Percentiles rank a stretch among this genome's conserved stretches.
phyloP scores from a whole-genome alignment of 1,140 invertebrate genomes.

The Lucilia sericata region DNA sequence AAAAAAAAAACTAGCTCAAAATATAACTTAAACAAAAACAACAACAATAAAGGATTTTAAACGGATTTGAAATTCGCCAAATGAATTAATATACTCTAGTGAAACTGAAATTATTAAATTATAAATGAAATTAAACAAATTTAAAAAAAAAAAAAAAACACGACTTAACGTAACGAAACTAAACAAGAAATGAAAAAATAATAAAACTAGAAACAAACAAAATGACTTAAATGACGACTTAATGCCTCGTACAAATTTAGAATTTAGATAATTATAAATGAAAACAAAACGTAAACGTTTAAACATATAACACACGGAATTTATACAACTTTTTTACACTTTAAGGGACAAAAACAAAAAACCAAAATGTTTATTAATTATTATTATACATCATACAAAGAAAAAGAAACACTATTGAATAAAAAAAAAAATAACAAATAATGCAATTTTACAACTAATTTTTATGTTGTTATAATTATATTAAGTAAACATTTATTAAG shows the following conservation, averaged over 20 bases:
- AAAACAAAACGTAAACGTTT: not conserved
- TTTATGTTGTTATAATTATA: not conserved
- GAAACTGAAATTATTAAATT: constrained; percentile 17
- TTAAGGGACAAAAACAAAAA: not conserved
- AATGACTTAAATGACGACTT: constrained; percentile 42
- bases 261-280: constrained; percentile 40
- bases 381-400: not conserved
- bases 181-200: constrained; percentile 6
- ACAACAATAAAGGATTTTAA: constrained; percentile 63
- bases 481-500: constrained; percentile 29
- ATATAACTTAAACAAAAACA: constrained; percentile 21
- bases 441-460: constrained; percentile 18
- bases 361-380: not conserved
- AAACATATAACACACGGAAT: constrained; percentile 16
- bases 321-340: not conserved
- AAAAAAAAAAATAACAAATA: not conserved
- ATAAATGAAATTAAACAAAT: constrained; percentile 34
- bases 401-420: not conserved
- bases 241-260: constrained; percentile 44
- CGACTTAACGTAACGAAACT: constrained; percentile 28
- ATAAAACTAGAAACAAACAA: constrained; percentile 6
- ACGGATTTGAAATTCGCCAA: constrained; percentile 53
- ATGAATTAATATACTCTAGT: constrained; percentile 12
- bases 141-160: constrained; percentile 17
- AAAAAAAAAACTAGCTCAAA: constrained; percentile 48